Evolutionary conservation across 2,797 vertebrate genomes (phyloP).

Genomic region (Anabas testudineus): DNA sequence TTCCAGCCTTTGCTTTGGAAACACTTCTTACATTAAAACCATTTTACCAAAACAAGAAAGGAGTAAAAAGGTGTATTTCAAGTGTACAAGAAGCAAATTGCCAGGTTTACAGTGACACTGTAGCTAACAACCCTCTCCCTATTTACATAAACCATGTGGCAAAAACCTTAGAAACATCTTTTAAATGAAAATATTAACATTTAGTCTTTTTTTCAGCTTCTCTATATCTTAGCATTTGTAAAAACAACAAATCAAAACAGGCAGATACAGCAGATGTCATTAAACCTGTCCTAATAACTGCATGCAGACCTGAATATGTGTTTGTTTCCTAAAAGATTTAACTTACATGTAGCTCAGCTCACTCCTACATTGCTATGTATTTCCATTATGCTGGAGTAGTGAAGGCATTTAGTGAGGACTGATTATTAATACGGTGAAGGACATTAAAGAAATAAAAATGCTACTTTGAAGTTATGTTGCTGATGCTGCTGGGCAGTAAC

Average conservation of each 20-base stretch:
- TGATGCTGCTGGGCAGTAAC: constrained; percentile 42
- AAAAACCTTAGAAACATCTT: too few relatives aligned
- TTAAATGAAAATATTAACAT: too few relatives aligned
- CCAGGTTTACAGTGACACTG: too few relatives aligned
- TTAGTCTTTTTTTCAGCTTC: not conserved
- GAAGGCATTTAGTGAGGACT: constrained; percentile 32
- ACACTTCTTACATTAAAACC: too few relatives aligned
- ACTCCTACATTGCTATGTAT: not conserved
- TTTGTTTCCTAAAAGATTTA: constrained; percentile 15
- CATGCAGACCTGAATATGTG: not conserved
- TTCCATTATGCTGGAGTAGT: constrained; percentile 13
- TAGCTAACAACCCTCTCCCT: too few relatives aligned
- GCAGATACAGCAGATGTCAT: not conserved
- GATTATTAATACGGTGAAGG: constrained; percentile 26
- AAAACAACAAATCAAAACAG: not conserved
- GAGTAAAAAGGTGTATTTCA: too few relatives aligned
- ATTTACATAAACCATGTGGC: not conserved
- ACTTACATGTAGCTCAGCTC: not conserved
- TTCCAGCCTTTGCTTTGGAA: constrained; percentile 15
- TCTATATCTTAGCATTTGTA: not conserved
- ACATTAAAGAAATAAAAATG: constrained; percentile 32
- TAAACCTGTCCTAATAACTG: not conserved
- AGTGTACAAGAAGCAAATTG: too few relatives aligned
- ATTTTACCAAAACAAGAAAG: not conserved
- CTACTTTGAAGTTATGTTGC: constrained; percentile 48